These are phyloP conservation scores for Busseola fusca DNA, from an alignment of 2,888 invertebrate species.

Conservation along the genomic window DNA sequence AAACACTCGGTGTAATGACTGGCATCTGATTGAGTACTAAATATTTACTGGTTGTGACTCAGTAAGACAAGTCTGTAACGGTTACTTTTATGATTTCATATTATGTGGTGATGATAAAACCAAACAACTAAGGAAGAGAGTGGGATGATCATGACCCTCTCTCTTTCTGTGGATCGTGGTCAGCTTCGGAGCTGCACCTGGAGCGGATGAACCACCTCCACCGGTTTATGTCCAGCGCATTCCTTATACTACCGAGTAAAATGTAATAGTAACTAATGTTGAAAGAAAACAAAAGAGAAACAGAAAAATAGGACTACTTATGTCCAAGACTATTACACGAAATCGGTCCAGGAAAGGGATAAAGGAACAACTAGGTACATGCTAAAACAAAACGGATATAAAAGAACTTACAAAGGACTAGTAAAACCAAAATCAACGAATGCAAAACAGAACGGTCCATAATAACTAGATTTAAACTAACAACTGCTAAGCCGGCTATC, in stretches of 20 bases:
- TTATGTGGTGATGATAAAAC: neutral
- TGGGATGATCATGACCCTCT: neutral
- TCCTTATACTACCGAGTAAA: too few relatives aligned
- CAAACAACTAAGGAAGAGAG: neutral
- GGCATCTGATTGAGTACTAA: slow-evolving; percentile 27
- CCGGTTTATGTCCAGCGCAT: too few relatives aligned
- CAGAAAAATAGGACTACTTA: neutral
- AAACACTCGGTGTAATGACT: slow-evolving; percentile 17
- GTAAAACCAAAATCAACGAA: neutral
- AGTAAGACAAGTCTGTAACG: neutral
- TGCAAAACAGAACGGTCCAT: neutral
- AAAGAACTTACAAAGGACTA: neutral
- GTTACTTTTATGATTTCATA: neutral
- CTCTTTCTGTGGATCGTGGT: too few relatives aligned
- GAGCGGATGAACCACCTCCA: too few relatives aligned
- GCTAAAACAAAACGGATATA: neutral
- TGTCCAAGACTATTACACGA: neutral
- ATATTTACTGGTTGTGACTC: slow-evolving; percentile 26
- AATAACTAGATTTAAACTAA: neutral
- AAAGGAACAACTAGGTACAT: neutral
- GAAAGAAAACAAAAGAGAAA: neutral
- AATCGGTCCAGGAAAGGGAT: too few relatives aligned
- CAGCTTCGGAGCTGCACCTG: too few relatives aligned
- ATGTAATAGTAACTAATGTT: too few relatives aligned
- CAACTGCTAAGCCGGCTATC: slow-evolving; percentile 4